Conservation (phyloP, 2,113 vertebrate species). For the Carollia perspicillata region DNA sequence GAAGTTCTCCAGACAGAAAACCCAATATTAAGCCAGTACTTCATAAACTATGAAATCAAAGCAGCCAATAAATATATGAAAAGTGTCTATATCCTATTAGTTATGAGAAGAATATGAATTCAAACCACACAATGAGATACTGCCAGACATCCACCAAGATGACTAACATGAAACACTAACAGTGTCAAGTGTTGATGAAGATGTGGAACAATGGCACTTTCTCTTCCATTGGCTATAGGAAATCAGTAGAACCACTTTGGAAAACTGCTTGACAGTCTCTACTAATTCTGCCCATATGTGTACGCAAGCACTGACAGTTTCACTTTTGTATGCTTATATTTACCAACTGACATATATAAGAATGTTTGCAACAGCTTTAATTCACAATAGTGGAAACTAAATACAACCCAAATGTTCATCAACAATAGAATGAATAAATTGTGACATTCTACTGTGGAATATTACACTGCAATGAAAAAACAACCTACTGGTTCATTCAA, state of each 20-base stretch:
- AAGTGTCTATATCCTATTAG: background rate
- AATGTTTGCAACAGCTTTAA: background rate
- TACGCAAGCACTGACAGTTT: background rate
- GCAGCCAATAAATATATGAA: background rate
- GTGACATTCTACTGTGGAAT: background rate
- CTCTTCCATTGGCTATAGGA: background rate
- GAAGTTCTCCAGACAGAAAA: background rate
- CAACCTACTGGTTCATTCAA: too few relatives aligned
- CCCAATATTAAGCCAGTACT: background rate
- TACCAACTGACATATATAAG: background rate
- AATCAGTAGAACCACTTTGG: background rate
- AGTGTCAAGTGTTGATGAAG: background rate
- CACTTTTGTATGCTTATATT: background rate
- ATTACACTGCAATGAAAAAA: background rate
- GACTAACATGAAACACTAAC: background rate
- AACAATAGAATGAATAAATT: background rate
- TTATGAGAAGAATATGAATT: background rate
- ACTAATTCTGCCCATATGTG: background rate
- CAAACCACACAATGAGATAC: background rate
- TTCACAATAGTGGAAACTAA: background rate
- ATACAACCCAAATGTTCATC: too few relatives aligned
- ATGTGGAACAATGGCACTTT: background rate
- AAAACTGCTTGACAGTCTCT: background rate
- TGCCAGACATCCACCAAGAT: background rate
- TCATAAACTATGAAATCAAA: background rate